Base-by-base conservation (phyloP, 2,113 vertebrate species). In the Aramus guarauna region DNA sequence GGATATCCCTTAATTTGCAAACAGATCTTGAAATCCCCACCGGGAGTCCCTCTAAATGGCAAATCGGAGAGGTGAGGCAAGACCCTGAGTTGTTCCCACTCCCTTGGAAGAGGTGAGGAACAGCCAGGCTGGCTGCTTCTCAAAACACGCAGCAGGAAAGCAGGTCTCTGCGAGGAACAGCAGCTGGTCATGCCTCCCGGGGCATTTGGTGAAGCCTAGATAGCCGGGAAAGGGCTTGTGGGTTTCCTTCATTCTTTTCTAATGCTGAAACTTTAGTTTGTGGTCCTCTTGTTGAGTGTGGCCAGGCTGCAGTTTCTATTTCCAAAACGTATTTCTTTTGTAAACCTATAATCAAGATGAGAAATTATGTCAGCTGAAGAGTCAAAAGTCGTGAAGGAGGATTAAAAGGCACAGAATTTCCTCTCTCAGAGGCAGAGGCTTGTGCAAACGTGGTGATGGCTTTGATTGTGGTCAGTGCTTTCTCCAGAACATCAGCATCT, bases 141-240 rank as follows among this genome's bases (percentile, higher is more conserved):
- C 36, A 77, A 60, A 90, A 29, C 1, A 0, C 5, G 9, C 10
- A 45, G 14, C 30, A 53, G 48, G 22, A 79, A 75, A 80, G 41
- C 13, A 45, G n/a, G 17, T n/a, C 41, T 67, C 24, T 48, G 10
- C 45, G 64, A 48, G 27, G 16, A 68, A 47, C 2, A 71, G 58
- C n/a, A 39, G 24, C 5, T 5, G 6, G 34, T 17, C 0, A 0
- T 59, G 71, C 9, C 9, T 43, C 50, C 60, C 27, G n/a, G 45
- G 24, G 20, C 18, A 19, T 56, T 26, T 47, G 18, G 7, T 50
- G 56, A 82, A 55, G 36, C 22, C 43, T 20, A 66, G 50, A 64
- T 1, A 6, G 27, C 12, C 6, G 7, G 17, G 39, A 76, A 53
- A 91, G 34, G 21, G 7, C 3, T 8, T 83, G 30, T 39, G 23